Conservation (phyloP, 2,888 invertebrate genomes). For the Fragum whitleyi region DNA sequence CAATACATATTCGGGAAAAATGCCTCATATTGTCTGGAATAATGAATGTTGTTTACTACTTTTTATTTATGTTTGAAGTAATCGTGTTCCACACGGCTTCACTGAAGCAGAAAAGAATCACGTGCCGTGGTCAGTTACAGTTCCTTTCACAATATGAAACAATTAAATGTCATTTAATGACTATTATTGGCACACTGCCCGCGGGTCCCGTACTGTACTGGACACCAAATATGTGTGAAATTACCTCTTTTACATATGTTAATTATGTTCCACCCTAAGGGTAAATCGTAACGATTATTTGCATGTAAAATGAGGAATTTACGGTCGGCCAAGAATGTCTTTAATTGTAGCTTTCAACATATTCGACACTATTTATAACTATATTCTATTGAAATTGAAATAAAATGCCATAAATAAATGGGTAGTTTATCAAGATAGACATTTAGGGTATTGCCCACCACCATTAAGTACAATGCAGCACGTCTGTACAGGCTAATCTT, state of each 20-base stretch:
- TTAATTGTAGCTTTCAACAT: too few species aligned
- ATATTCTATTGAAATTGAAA: too few species aligned
- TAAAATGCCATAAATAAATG: too few species aligned
- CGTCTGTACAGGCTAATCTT: too few species aligned
- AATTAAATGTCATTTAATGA: constrained; percentile 28
- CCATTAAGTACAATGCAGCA: too few species aligned
- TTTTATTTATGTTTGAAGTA: too few species aligned
- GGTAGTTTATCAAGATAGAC: too few species aligned
- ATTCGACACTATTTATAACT: too few species aligned
- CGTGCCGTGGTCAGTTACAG: background rate
- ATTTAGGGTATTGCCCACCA: too few species aligned
- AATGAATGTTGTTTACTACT: too few species aligned
- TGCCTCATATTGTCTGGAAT: too few species aligned
- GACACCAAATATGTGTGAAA: constrained; percentile 20
- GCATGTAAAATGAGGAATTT: constrained; percentile 14
- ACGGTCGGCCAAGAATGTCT: background rate
- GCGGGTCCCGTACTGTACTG: background rate
- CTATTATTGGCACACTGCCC: constrained; percentile 6
- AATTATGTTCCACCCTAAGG: background rate
- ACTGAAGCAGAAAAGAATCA: background rate
- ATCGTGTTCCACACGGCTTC: background rate
- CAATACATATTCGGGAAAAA: too few species aligned
- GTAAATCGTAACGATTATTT: background rate
- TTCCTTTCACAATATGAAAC: constrained; percentile 2
- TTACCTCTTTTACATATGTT: constrained; percentile 15